Conservation (phyloP, 2,888 invertebrate species). For the Cepaea hortensis region DNA sequence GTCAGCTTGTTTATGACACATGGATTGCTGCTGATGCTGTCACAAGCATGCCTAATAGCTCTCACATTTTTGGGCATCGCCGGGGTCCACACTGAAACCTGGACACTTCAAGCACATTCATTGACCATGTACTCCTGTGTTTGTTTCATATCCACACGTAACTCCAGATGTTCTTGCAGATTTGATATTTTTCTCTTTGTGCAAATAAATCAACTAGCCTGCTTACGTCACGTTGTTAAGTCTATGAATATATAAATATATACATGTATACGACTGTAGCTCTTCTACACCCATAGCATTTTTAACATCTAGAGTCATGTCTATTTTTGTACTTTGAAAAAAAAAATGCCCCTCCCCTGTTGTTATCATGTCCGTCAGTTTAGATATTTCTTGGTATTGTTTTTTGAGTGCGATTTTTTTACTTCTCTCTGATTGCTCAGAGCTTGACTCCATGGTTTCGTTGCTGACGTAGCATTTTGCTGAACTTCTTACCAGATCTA, state of each 20-base stretch:
- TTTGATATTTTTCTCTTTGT: neutral
- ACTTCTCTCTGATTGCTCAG: constrained; percentile 1
- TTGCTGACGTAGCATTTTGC: neutral
- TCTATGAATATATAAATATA: constrained; percentile 38
- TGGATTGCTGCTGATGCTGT: neutral
- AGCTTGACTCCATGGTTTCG: constrained; percentile 7
- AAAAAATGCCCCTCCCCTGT: constrained; percentile 1
- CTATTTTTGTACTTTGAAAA: constrained; percentile 44
- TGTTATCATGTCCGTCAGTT: constrained; percentile 6
- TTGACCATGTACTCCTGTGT: too few species aligned
- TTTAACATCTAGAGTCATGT: constrained; percentile 33
- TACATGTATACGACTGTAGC: constrained; percentile 25
- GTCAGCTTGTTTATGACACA: neutral
- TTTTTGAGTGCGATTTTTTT: constrained; percentile 23
- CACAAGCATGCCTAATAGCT: neutral
- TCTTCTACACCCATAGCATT: constrained; percentile 38
- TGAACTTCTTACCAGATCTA: constrained; percentile 3
- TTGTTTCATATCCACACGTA: too few species aligned
- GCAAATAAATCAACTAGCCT: constrained; percentile 20
- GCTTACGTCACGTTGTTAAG: constrained; percentile 33
- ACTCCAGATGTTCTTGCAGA: too few species aligned
- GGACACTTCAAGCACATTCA: too few species aligned
- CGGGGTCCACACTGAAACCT: too few species aligned
- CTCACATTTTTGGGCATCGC: neutral
- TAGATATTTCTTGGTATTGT: constrained; percentile 34